Percentiles rank a stretch among this genome's conserved stretches.
These are phyloP conservation scores for Pegoplata infirma DNA, from an alignment of 2,888 invertebrate species.

Conservation along the genomic window DNA sequence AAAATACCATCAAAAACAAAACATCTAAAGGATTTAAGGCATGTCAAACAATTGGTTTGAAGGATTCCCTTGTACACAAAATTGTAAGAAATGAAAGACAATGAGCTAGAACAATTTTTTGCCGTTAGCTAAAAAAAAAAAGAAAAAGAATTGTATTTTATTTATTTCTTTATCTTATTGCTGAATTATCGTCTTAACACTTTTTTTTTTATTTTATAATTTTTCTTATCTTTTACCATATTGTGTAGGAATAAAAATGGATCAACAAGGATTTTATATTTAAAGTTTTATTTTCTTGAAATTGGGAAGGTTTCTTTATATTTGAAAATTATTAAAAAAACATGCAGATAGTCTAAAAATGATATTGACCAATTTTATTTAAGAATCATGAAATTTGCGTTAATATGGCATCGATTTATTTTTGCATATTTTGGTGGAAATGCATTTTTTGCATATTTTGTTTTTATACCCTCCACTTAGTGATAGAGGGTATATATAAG, in stretches of 20 bases:
- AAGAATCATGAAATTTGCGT: no score
- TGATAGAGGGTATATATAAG: no score
- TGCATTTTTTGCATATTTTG: no score
- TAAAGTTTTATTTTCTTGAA: background rate
- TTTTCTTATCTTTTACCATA: background rate
- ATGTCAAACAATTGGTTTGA: conserved; percentile 28
- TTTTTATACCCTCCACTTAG: no score
- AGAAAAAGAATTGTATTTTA: background rate
- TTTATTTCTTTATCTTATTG: conserved; percentile 4
- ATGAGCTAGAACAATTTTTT: conserved; percentile 33
- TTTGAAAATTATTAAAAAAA: no score
- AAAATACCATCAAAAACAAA: background rate
- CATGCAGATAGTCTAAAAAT: no score
- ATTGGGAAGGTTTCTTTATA: background rate
- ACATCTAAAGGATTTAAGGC: conserved; percentile 13
- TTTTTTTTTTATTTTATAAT: background rate
- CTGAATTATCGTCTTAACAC: conserved; percentile 31
- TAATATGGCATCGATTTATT: no score
- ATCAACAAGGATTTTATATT: conserved; percentile 16
- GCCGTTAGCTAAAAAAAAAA: conserved; percentile 38
- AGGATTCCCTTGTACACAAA: background rate
- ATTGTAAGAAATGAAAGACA: conserved; percentile 33
- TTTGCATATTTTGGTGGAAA: no score
- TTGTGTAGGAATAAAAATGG: background rate
- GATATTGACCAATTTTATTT: no score